Base-by-base conservation (phyloP, 2,797 vertebrate genomes). In the Micrastur ruficollis region DNA sequence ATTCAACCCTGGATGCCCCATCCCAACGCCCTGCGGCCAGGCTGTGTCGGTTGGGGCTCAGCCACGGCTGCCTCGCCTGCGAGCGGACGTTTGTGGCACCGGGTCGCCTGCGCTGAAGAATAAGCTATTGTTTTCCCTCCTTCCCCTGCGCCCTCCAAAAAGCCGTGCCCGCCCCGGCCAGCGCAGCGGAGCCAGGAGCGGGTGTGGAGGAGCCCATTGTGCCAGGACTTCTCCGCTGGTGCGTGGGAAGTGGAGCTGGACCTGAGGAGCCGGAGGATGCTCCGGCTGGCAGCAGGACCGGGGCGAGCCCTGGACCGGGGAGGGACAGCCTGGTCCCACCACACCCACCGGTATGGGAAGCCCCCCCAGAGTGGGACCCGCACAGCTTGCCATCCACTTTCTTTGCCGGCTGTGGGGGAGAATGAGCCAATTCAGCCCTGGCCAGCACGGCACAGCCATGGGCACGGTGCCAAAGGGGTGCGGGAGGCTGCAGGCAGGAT, bases 101-200 rank as follows among this genome's bases (percentile, higher is more conserved):
- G 13, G 2, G 23, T 12, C 3, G 29, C 38, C 55, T 6, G 49
- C 4, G 8, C 50, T 71, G 0, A 53, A 95, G 93, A 95, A 95
- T 94, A 58, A 92, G 32, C 56, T 44, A 92, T 90, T 93, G 91
- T 95, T 90, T 32, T 34, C 73, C 29, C 85, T 87, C 75, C 75
- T 93, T 93, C 82, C 89, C 49, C 68, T 40, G n/a, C 7, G 3
- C 42, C 73, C 68, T 86, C 20, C 49, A 8, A 71, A 25, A 84
- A 70, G 82, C 63, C 1, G 3, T 22, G 40, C 63, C 40, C 5
- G 1, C 53, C 71, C 66, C 63, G 47, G 53, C 50, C 2, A 8
- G 38, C 8, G 3, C 3, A 7, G 53, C 6, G 2, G 61, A 62
- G 46, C 59, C 5, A 4, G 86, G 32, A 62, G 47, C 2, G 20